A percentile compares a stretch with the other conserved stretches of the same genome.
These are phyloP conservation scores for Neosilurus mollespiculum DNA, from an alignment of 2,797 vertebrate genomes.

Conservation along the genomic window DNA sequence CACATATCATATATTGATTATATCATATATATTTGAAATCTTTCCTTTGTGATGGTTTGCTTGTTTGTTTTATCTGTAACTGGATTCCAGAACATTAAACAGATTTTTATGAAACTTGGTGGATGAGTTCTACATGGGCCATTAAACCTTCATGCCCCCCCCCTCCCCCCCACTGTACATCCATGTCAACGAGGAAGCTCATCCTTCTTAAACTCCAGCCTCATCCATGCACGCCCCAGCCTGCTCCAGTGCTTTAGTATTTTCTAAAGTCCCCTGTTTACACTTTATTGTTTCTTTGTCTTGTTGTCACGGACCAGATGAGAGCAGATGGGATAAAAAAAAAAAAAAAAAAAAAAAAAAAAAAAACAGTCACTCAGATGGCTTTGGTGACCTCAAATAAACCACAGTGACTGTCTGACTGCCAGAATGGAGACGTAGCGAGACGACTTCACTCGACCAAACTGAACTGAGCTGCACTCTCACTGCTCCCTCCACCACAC, in stretches of 20 bases:
- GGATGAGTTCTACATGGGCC: too few relatives aligned
- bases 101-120: too few relatives aligned
- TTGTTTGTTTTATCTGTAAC: too few relatives aligned
- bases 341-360: conserved; percentile 13
- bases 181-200: neutral
- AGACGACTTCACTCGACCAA: conserved; percentile 11
- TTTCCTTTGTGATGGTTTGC: too few relatives aligned
- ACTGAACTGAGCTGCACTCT: conserved; percentile 10
- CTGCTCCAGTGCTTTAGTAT: neutral
- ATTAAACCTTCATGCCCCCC: too few relatives aligned
- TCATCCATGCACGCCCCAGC: too few relatives aligned
- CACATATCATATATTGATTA: too few relatives aligned
- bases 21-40: too few relatives aligned
- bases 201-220: neutral
- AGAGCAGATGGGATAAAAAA: neutral
- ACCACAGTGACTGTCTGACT: conserved; percentile 4
- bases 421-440: conserved; percentile 24
- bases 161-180: too few relatives aligned
- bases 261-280: neutral
- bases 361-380: neutral
- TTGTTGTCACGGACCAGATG: neutral
- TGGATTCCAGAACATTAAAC: too few relatives aligned
- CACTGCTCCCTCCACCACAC: neutral
- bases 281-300: neutral
- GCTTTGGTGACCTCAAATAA: conserved; percentile 31